phyloP scores from a whole-genome alignment of 2,888 invertebrate species.

The Drosophila gaucha region DNA sequence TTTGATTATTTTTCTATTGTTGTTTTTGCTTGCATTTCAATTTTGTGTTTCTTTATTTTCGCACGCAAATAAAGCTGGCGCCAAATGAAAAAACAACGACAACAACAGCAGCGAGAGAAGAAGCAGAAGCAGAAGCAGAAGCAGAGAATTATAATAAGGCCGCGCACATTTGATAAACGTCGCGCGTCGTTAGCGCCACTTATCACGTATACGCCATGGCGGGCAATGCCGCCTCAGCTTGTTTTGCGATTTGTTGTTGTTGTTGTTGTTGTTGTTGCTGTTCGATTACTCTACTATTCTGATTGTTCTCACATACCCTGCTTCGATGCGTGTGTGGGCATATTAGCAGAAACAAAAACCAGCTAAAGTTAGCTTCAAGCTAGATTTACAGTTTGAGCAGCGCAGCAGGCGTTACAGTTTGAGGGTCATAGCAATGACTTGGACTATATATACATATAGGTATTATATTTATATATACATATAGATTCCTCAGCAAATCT shows the following conservation, averaged over 20 bases:
- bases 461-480: no score
- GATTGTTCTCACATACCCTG: slow-evolving; percentile 12
- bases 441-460: no score
- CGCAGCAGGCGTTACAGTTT: no score
- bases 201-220: slow-evolving; percentile 80
- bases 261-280: slow-evolving; percentile 1
- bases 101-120: slow-evolving; percentile 20
- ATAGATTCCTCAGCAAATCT: no score
- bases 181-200: slow-evolving; percentile 79
- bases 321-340: not conserved
- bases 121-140: slow-evolving; percentile 1
- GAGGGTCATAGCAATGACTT: no score
- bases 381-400: no score
- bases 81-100: slow-evolving; percentile 56
- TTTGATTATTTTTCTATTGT: slow-evolving; percentile 41
- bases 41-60: slow-evolving; percentile 62
- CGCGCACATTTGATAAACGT: slow-evolving; percentile 73
- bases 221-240: slow-evolving; percentile 56
- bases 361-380: not conserved
- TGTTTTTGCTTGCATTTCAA: slow-evolving; percentile 59
- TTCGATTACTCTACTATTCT: slow-evolving; percentile 17
- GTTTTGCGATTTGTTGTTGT: slow-evolving; percentile 6
- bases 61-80: slow-evolving; percentile 80
- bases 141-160: slow-evolving; percentile 54
- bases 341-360: not conserved